Conservation (phyloP, 2,888 invertebrate species). For the Drosophila nr. perissopoda region DNA sequence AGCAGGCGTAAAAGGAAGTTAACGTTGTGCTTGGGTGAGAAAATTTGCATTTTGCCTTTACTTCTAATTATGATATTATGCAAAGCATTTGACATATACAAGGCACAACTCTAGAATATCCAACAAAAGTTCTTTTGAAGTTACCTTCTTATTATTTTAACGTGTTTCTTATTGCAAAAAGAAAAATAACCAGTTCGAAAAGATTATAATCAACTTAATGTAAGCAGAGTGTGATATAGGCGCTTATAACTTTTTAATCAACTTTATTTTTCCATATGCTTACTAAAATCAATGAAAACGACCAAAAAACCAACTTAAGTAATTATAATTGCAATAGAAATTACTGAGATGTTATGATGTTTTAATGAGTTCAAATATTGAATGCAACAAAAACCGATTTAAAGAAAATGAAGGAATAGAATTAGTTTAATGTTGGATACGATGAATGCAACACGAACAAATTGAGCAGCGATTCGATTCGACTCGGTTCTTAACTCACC, state of each 20-base stretch:
- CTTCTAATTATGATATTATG: constrained; percentile 57
- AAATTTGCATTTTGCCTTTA: constrained; percentile 66
- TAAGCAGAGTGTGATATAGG: neutral
- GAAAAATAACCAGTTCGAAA: neutral
- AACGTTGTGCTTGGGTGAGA: constrained; percentile 43
- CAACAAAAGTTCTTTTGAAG: neutral
- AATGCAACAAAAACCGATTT: neutral
- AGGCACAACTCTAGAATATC: neutral
- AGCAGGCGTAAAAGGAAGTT: constrained; percentile 63
- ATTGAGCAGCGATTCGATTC: constrained; percentile 26
- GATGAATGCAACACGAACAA: constrained; percentile 6
- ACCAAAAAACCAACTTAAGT: neutral
- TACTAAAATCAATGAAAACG: neutral
- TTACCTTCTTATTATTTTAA: neutral
- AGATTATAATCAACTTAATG: neutral
- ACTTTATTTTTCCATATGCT: neutral
- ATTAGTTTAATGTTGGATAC: neutral
- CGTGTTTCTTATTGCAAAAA: neutral
- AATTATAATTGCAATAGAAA: neutral
- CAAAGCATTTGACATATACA: constrained; percentile 28
- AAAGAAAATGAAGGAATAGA: neutral
- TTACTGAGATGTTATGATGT: neutral
- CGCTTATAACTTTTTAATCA: neutral
- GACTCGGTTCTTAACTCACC: constrained; percentile 78
- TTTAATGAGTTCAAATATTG: neutral